Percentiles rank a stretch among this genome's conserved stretches.
These are phyloP conservation scores for Caenorhabditis brenneri DNA, from an alignment of 1,140 invertebrate genomes.

Conservation along the genomic window DNA sequence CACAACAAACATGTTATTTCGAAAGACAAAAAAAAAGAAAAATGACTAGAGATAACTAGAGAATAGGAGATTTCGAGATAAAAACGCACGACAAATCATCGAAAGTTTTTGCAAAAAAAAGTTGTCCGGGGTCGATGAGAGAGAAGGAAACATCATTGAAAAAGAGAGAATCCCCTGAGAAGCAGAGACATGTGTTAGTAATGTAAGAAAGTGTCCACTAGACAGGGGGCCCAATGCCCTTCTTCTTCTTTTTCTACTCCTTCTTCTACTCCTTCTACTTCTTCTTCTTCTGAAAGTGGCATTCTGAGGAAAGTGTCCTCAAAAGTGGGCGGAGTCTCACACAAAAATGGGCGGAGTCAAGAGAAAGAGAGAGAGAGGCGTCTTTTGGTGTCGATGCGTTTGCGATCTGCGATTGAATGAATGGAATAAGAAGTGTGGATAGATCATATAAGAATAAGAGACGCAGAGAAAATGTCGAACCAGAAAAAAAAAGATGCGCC, in stretches of 20 bases:
- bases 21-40: not conserved
- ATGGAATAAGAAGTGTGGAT: too few species aligned
- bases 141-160: not conserved
- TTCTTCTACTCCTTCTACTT: not conserved
- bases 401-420: too few species aligned
- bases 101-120: not conserved
- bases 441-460: not conserved
- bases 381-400: too few species aligned
- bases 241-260: not conserved
- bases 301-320: not conserved
- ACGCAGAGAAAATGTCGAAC: not conserved
- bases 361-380: not conserved
- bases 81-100: not conserved
- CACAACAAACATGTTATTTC: not conserved
- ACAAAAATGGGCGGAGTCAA: not conserved
- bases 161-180: not conserved
- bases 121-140: not conserved
- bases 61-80: not conserved
- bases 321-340: not conserved
- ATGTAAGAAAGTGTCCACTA: conserved; percentile 17
- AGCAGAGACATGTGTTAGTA: conserved; percentile 11
- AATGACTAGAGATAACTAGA: not conserved
- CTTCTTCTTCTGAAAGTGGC: conserved; percentile 26
- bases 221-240: not conserved
- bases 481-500: too few species aligned